Evolutionary conservation across 2,797 vertebrate genomes (phyloP).

Genomic region (Cryptoprocta ferox): DNA sequence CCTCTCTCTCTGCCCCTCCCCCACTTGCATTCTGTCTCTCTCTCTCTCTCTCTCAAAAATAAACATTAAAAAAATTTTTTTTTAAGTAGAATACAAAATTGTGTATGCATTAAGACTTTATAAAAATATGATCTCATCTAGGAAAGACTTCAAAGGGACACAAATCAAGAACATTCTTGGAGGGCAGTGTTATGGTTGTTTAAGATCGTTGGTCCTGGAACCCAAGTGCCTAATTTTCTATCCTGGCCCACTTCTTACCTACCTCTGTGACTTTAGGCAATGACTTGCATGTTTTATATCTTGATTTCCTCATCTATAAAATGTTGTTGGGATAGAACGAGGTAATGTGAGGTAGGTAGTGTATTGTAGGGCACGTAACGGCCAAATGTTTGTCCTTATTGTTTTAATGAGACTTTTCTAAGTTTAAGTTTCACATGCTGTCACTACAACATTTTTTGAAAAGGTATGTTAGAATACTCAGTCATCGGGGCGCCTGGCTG

Average conservation of each 20-base stretch:
- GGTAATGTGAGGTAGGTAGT: background rate
- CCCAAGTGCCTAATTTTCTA: background rate
- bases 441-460: constrained; percentile 1
- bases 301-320: background rate
- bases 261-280: background rate
- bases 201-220: background rate
- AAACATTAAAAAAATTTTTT: too few species aligned
- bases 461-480: background rate
- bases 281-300: background rate
- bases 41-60: too few species aligned
- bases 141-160: background rate
- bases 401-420: background rate
- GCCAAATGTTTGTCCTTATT: background rate
- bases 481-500: background rate
- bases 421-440: background rate
- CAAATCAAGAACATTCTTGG: background rate
- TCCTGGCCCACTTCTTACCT: background rate
- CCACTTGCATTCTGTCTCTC: too few species aligned
- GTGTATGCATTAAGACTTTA: background rate
- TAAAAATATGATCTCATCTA: background rate
- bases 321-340: background rate
- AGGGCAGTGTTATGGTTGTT: background rate
- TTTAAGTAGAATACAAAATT: background rate
- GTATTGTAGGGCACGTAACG: background rate
- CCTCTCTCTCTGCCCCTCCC: too few species aligned